Evolutionary conservation across 2,797 vertebrate genomes (phyloP), one percentile per base, ranked within the genome.

Genomic region (Tragopan temminckii): DNA sequence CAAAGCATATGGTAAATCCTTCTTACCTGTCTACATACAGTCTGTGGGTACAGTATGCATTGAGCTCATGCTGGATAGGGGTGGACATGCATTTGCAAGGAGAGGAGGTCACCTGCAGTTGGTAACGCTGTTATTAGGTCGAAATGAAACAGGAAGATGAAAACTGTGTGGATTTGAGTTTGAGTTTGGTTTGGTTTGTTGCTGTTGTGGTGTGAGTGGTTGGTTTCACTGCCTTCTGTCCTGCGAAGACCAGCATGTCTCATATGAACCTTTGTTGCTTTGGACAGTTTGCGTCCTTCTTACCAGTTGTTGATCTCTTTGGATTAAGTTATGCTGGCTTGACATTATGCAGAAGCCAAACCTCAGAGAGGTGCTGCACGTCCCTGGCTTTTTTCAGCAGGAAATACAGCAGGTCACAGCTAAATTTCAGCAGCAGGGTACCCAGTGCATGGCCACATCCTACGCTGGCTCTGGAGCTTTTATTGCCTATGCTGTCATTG

Each of bases 401-500:
- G 35, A 53, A 74, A 4, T 45, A 17, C 17, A 31, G 61, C 20
- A 23, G 78, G 58, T 70, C 63, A 71, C 40, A 79, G 86, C 46
- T 77, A 75, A 63, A 75, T 68, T 78, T 89, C 87, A 74, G 48
- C 74, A 75, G 88, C 4, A 27, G 23, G 33, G 43, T 43, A 59
- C 35, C 57, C 11, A 0, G 25, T 42, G 40, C 43, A 50, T 75
- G 74, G 61, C 45, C 52, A 20, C 43, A 67, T 82, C 59, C 38
- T 42, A 23, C 0, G 0, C 58, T 33, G 58, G 46, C 79, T 75
- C 82, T 1, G 13, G 85, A 93, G 76, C 46, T 83, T 74, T 75
- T 84, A 45, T 50, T 88, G 78, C 72, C 62, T 82, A 36, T 0
- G 11, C 85, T 94, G 95, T 90, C 92, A 79, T 45, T 55, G 62